Percentiles rank a stretch among this genome's conserved stretches.
These are phyloP conservation scores for Acanthochromis polyacanthus DNA, from an alignment of 2,113 vertebrate species.

Conservation along the genomic window DNA sequence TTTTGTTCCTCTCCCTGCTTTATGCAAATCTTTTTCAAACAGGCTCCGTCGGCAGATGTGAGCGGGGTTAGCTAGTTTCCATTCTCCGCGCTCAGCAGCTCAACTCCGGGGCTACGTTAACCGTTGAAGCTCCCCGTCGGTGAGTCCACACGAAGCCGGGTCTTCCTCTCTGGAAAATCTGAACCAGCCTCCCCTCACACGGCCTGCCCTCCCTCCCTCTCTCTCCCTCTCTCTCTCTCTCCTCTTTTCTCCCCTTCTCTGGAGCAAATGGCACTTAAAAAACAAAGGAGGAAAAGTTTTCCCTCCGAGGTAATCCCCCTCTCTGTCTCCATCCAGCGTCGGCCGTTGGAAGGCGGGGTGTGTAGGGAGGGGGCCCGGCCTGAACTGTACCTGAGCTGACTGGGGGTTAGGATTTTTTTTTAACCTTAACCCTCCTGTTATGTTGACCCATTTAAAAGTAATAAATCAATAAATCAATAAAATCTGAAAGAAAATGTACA, in stretches of 20 bases:
- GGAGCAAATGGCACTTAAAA: conserved; percentile 33
- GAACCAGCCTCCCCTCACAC: not conserved
- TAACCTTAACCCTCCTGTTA: no score
- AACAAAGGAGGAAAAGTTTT: conserved; percentile 56
- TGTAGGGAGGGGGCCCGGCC: not conserved
- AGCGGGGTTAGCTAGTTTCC: conserved; percentile 7
- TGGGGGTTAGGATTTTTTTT: no score
- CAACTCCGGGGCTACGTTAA: not conserved
- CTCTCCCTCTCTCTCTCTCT: not conserved
- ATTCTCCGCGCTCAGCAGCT: conserved; percentile 26
- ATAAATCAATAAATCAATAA: no score
- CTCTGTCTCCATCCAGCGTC: conserved; percentile 38
- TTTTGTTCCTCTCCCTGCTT: not conserved
- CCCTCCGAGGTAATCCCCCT: conserved; percentile 32
- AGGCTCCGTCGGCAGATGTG: conserved; percentile 1
- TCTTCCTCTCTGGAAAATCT: conserved; percentile 38
- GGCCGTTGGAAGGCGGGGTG: conserved; percentile 24
- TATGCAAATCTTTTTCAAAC: not conserved
- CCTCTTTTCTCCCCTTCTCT: not conserved
- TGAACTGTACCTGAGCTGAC: not conserved
- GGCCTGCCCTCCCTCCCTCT: not conserved
- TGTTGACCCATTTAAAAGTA: no score
- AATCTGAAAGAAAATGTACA: no score
- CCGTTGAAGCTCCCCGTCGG: conserved; percentile 14
- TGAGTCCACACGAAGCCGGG: not conserved